Evolutionary conservation across 2,113 vertebrate species (phyloP), one percentile per base, ranked within the genome.

Genomic region (Colius striatus): DNA sequence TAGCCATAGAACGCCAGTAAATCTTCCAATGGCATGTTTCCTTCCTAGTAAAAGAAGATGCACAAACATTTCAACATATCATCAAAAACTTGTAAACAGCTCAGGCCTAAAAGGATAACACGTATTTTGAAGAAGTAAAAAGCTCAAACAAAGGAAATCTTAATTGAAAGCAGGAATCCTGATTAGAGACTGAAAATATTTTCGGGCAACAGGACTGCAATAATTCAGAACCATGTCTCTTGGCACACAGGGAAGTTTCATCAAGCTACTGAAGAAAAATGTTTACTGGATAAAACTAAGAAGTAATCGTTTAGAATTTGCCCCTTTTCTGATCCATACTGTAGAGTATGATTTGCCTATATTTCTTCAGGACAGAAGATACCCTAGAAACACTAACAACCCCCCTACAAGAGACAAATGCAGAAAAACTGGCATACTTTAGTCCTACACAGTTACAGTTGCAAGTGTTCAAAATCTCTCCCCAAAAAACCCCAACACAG

Each of bases 11-110:
- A 99, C 38, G 99, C 99, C 96, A 99, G 86, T 55, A 99, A 97
- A 86, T 99, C 99, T 96, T 99, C 99, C 84, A 99, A 93, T 4
- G 99, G 99, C 99, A 99, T 99, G 93, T 98, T 99, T 92, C 99
- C 99, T 97, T 99, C 99, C 99, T 99, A 96, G 63, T 29, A 71
- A 58, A 94, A 83, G 20, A 95, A 50, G 45, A 95, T 70, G 73
- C 54, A 85, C 41, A 94, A 86, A 92, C 16, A 83, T 26, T 60
- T 92, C 32, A 93, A 36, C 7, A 41, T 8, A 77, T 21, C 76
- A n/a, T 9, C 27, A 89, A 87, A 75, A 21, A 91, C 57, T 27
- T 75, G 25, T 70, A 20, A 86, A 80, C 20, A 72, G 45, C 27
- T 79, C 32, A 82, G 21, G 10, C 20, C 11, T 27, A 75, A 72